phyloP scores from a whole-genome alignment of 2,113 vertebrate genomes.

The Pelusios castaneus region DNA sequence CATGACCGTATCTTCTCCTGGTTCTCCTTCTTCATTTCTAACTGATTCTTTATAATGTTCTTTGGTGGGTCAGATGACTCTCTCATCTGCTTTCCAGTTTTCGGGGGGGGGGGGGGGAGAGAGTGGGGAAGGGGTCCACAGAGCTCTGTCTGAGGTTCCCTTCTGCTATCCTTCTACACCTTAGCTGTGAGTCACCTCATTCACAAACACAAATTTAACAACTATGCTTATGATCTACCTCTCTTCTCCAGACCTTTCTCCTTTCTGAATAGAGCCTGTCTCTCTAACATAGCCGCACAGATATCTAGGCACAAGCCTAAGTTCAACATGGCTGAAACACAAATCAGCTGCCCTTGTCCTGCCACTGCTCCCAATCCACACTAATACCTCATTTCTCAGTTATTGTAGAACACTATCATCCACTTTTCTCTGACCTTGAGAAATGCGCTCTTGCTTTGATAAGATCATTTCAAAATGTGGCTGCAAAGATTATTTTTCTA shows the following conservation, averaged over 20 bases:
- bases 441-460: background rate
- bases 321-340: background rate
- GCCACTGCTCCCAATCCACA: no score
- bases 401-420: no score
- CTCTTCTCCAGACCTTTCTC: background rate
- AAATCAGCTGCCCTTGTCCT: background rate
- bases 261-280: background rate
- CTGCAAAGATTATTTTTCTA: background rate
- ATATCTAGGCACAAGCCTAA: background rate
- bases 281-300: background rate
- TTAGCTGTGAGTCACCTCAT: background rate
- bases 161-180: background rate
- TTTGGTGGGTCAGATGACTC: background rate
- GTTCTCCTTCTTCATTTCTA: background rate
- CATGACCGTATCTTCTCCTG: background rate
- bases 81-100: background rate
- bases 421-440: background rate
- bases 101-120: no score
- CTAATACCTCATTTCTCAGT: no score
- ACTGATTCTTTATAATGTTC: background rate
- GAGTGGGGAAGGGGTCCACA: no score
- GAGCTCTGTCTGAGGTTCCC: no score
- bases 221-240: background rate
- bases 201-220: background rate
- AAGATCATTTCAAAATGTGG: background rate